Base-by-base conservation (phyloP, 2,888 invertebrate species). In the Acleris holmiana region DNA sequence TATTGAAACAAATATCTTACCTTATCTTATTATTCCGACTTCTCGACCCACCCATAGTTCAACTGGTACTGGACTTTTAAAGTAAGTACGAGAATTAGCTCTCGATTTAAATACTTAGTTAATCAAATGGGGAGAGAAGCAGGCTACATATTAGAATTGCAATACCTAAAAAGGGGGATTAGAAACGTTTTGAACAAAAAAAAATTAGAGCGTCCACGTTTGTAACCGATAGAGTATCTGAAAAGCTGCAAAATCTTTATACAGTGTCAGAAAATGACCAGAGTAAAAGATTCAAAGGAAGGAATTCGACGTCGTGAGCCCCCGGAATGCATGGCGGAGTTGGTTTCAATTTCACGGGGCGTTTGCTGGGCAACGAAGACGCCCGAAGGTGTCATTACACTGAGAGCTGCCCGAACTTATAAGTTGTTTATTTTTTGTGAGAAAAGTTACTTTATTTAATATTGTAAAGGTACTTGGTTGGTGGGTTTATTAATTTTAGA, bases 261-360 rank as follows among this genome's bases (percentile, higher is more conserved):
- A 40, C 18, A 19, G 50, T 21, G 4, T 15, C 25, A 21, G 44
- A 35, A 55, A 65, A 50, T 55, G 67, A 59, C 72, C 68, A 68
- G 74, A 79, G 76, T 80, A 76, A 79, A 83, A 81, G 81, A 79
- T 77, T 77, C 76, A 79, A 80, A 79, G 75, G 73, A 76, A 78
- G 73, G 77, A 74, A 79, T 79, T 77, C 78, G 79, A 76, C 78
- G 76, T 70, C 73, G 72, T 74, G 79, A 84, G 82, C 82, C 82
- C 83, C 79, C 76, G 76, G 78, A 78, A 72, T 73, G 71, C 81
- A 83, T 83, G 80, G 83, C 70, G 83, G 73, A 73, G 86, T 85
- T 85, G 83, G 86, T 89, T 89, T 89, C 90, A 91, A 91, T 91
- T 91, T 91, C 90, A 91, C 91, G 91, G 89, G 82, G 85, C 88